phyloP scores from a whole-genome alignment of 30 jellyfish, hydroid and myxozoan genomes.

The Pelagia noctiluca region DNA sequence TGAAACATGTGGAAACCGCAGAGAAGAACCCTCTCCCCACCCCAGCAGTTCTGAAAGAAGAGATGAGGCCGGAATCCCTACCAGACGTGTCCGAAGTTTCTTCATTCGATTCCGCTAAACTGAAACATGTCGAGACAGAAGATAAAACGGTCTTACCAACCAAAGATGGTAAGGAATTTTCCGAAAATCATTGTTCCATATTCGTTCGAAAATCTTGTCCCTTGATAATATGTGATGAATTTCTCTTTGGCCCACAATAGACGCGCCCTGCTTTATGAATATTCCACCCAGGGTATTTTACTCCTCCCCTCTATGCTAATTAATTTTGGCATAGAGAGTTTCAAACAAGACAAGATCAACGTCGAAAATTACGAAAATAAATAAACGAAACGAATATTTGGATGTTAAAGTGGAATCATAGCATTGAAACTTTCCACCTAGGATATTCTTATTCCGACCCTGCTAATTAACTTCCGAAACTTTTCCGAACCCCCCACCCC shows the following conservation, averaged over 20 bases:
- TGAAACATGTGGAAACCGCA: conserved; percentile 94
- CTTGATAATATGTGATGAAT: neutral
- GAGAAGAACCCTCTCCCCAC: conserved; percentile 97
- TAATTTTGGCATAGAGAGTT: too few relatives aligned
- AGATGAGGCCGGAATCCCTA: conserved; percentile 82
- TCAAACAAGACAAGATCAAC: too few relatives aligned
- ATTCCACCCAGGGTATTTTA: too few relatives aligned
- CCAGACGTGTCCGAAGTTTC: conserved; percentile 92
- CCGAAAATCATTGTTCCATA: neutral
- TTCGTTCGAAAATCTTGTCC: neutral
- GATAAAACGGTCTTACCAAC: conserved; percentile 76
- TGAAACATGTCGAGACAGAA: conserved; percentile 73
- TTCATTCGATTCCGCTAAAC: conserved; percentile 44
- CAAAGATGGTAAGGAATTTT: conserved; percentile 18
- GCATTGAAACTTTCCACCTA: too few relatives aligned
- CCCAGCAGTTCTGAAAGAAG: conserved; percentile 79
- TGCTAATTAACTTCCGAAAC: too few relatives aligned
- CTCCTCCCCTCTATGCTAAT: too few relatives aligned
- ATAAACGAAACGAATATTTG: too few relatives aligned
- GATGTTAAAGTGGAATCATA: too few relatives aligned
- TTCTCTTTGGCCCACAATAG: neutral
- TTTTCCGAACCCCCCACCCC: too few relatives aligned
- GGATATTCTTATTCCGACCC: too few relatives aligned
- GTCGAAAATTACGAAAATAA: too few relatives aligned
- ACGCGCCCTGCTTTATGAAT: too few relatives aligned